A percentile compares a stretch with the other conserved stretches of the same genome.
Evolutionary conservation across 2,113 vertebrate species (phyloP).

Genomic region (Macroglossus sobrinus): DNA sequence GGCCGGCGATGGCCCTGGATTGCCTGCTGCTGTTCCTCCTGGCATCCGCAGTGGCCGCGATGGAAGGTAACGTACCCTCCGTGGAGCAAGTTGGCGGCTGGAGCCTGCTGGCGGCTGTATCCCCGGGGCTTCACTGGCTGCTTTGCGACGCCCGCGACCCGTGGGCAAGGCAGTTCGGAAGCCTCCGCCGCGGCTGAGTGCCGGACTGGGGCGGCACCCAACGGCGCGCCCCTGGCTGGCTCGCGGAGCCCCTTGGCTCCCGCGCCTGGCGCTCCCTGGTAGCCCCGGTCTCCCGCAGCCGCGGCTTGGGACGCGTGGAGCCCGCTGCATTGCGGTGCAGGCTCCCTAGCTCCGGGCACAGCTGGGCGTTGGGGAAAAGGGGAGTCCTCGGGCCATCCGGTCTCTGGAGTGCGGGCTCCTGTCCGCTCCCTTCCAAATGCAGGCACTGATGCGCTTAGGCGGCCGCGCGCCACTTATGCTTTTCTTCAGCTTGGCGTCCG

Average conservation of each 20-base stretch:
- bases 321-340: slow-evolving; percentile 73
- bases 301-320: background rate
- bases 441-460: background rate
- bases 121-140: background rate
- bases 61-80: slow-evolving; percentile 82
- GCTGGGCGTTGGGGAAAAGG: background rate
- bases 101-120: background rate
- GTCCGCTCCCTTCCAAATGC: background rate
- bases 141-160: background rate
- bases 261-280: background rate
- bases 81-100: slow-evolving; percentile 41
- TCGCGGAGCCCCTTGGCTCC: background rate
- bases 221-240: slow-evolving; percentile 13
- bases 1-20: slow-evolving; percentile 81
- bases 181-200: background rate
- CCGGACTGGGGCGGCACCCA: slow-evolving; percentile 12
- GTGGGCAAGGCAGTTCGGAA: background rate
- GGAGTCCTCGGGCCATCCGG: background rate
- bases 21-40: slow-evolving; percentile 82
- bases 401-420: background rate
- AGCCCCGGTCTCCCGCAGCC: background rate
- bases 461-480: background rate
- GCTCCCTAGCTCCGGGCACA: background rate
- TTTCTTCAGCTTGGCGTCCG: background rate
- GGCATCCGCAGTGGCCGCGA: slow-evolving; percentile 83